phyloP scores from a whole-genome alignment of 2,888 invertebrate species.

The Dioctria rufipes region DNA sequence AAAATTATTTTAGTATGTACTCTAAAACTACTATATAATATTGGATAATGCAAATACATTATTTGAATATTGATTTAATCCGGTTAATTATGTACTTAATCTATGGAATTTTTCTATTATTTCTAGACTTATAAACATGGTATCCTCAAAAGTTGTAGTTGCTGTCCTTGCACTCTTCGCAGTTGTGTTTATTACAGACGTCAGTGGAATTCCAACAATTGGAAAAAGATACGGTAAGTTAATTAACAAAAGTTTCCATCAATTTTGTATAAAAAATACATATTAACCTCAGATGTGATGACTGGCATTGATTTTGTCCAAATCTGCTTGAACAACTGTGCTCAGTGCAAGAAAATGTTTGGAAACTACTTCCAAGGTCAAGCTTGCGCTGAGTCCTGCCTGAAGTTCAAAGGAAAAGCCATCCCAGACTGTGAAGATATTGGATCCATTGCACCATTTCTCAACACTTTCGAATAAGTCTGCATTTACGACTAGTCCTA shows the following conservation, averaged over 20 bases:
- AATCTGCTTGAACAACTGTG: slow-evolving; percentile 88
- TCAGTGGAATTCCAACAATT: slow-evolving; percentile 66
- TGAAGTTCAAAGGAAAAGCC: slow-evolving; percentile 86
- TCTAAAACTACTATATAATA: no score
- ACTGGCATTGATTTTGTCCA: slow-evolving; percentile 76
- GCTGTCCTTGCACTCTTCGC: slow-evolving; percentile 62
- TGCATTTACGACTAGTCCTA: slow-evolving; percentile 62
- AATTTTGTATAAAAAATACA: neutral
- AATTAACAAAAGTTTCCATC: neutral
- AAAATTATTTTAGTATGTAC: no score
- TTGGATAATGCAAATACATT: no score
- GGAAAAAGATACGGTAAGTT: slow-evolving; percentile 68
- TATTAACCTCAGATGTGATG: slow-evolving; percentile 61
- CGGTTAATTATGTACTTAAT: no score
- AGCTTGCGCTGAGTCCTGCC: slow-evolving; percentile 87
- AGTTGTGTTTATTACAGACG: slow-evolving; percentile 61
- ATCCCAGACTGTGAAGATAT: slow-evolving; percentile 90
- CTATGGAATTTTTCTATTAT: no score
- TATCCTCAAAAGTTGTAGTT: slow-evolving; percentile 56
- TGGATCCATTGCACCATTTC: slow-evolving; percentile 84
- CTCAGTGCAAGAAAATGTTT: slow-evolving; percentile 91
- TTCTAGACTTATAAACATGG: slow-evolving; percentile 8
- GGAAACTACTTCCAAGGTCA: slow-evolving; percentile 90
- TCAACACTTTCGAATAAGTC: slow-evolving; percentile 76
- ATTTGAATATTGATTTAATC: no score